Conservation (phyloP, 2,888 invertebrate species). For the Apeira syringaria region DNA sequence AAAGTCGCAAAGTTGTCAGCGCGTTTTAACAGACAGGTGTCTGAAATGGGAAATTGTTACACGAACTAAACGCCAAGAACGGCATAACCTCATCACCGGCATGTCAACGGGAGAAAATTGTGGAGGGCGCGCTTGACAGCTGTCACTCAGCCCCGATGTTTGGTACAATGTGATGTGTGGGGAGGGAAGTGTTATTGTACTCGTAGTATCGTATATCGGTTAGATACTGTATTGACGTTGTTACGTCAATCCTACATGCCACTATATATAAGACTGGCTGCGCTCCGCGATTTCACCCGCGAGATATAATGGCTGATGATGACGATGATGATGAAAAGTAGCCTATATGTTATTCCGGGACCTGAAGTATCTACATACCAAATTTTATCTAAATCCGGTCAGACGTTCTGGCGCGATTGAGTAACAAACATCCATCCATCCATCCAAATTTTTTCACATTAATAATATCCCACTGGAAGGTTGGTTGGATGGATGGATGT, state of each 20-base stretch:
- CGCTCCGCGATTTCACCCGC: no score
- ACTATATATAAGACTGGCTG: no score
- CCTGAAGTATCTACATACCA: no score
- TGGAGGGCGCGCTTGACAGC: slow-evolving; percentile 25
- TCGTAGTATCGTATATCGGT: slow-evolving; percentile 16
- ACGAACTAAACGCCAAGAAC: slow-evolving; percentile 29
- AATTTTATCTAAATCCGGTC: no score
- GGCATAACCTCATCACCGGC: slow-evolving; percentile 33
- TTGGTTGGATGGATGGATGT: no score
- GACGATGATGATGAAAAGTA: no score
- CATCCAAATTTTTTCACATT: no score
- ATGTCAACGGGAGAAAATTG: slow-evolving; percentile 45
- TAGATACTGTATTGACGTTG: slow-evolving; percentile 4
- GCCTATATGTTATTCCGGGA: no score
- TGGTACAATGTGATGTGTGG: slow-evolving; percentile 16
- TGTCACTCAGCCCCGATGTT: slow-evolving; percentile 25
- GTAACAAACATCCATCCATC: no score
- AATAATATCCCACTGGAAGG: no score
- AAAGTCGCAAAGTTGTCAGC: slow-evolving; percentile 14
- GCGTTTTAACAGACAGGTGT: slow-evolving; percentile 19
- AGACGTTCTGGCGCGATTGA: no score
- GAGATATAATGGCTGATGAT: no score
- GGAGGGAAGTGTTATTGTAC: slow-evolving; percentile 6
- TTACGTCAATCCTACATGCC: background rate
- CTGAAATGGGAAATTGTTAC: slow-evolving; percentile 28